A percentile compares a stretch with the other conserved stretches of the same genome.
Evolutionary conservation across 2,113 vertebrate species (phyloP).

Genomic region (Theristicus caerulescens): DNA sequence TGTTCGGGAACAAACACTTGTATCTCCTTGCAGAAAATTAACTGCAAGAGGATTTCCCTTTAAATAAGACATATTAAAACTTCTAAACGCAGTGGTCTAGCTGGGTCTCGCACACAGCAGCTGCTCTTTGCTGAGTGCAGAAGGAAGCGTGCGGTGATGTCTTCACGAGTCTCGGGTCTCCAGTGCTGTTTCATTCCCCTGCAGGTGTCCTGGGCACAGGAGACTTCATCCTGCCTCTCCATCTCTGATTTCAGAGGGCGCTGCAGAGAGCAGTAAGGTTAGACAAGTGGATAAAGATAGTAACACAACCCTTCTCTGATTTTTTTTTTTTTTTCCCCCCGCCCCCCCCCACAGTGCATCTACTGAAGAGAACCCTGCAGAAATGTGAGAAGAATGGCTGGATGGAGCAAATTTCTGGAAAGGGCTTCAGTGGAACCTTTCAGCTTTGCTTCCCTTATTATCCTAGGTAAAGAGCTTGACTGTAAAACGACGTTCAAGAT

Average conservation of each 20-base stretch:
- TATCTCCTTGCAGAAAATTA: neutral
- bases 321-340: neutral
- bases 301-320: neutral
- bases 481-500: neutral
- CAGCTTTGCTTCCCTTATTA: slow-evolving; percentile 95
- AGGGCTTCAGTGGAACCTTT: slow-evolving; percentile 96
- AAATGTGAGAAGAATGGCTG: slow-evolving; percentile 97
- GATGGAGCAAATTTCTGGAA: slow-evolving; percentile 98
- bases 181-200: neutral
- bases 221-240: neutral
- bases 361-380: slow-evolving; percentile 91
- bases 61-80: neutral
- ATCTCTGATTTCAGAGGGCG: neutral
- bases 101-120: neutral
- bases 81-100: neutral
- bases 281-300: neutral
- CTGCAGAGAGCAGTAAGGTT: neutral
- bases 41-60: neutral
- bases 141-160: neutral
- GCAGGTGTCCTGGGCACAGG: neutral
- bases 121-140: neutral
- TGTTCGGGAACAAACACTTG: neutral
- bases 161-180: accelerated
- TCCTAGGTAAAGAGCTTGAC: slow-evolving; percentile 82
- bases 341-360: slow-evolving; percentile 76